phyloP scores from a whole-genome alignment of 2,888 invertebrate species.

The Drosophila yooni region DNA sequence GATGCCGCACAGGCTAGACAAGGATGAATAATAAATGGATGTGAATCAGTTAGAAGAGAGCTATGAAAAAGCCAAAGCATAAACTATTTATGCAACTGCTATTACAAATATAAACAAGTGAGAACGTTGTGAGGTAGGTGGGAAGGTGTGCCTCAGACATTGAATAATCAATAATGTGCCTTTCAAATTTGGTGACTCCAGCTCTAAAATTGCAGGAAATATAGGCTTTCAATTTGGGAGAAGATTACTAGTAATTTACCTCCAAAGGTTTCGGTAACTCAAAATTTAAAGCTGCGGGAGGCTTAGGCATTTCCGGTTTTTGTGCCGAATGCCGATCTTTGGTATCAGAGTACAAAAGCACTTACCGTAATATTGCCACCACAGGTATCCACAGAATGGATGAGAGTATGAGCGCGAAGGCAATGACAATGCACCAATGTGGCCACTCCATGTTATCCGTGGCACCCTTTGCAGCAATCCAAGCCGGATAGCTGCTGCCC shows the following conservation, averaged over 20 bases:
- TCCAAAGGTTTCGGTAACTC: background rate
- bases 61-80: background rate
- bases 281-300: background rate
- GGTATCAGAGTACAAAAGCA: background rate
- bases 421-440: slow-evolving; percentile 91
- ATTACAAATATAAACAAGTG: background rate
- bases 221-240: background rate
- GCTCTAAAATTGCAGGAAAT: background rate
- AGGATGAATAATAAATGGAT: background rate
- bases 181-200: background rate
- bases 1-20: slow-evolving; percentile 90
- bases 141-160: background rate
- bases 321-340: background rate
- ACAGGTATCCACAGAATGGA: slow-evolving; percentile 95
- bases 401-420: slow-evolving; percentile 90
- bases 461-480: slow-evolving; percentile 90
- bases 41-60: background rate
- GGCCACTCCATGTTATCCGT: slow-evolving; percentile 94
- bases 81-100: background rate
- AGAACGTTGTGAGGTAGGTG: background rate
- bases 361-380: slow-evolving; percentile 92
- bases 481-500: slow-evolving; percentile 94
- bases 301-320: background rate
- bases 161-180: background rate
- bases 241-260: background rate